Evolutionary conservation across 2,113 vertebrate genomes (phyloP).

Genomic region (Atlantisia rogersi): DNA sequence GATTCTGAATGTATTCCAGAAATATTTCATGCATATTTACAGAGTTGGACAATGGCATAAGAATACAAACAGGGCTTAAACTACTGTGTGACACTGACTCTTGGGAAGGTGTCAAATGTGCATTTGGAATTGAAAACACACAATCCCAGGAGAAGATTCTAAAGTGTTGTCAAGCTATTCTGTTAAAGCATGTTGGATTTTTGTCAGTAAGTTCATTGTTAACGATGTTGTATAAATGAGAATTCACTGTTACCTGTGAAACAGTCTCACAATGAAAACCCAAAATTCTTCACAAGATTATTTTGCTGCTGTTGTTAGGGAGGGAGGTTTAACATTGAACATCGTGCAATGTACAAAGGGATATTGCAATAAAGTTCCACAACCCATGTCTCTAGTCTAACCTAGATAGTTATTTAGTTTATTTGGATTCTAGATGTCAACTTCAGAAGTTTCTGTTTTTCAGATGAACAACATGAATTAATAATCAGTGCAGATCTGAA

Average conservation of each 20-base stretch:
- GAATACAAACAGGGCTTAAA: neutral
- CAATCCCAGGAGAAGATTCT: neutral
- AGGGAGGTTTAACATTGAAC: neutral
- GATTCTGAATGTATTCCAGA: neutral
- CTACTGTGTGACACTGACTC: neutral
- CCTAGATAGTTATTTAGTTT: neutral
- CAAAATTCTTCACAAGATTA: neutral
- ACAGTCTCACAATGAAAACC: neutral
- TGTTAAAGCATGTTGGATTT: neutral
- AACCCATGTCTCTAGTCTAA: neutral
- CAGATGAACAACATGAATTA: conserved; percentile 23
- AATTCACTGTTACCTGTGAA: neutral
- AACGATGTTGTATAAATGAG: neutral
- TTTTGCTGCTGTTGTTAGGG: neutral
- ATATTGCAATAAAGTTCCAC: neutral
- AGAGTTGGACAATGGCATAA: neutral
- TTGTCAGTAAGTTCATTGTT: neutral
- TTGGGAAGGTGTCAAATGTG: neutral
- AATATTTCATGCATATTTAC: neutral
- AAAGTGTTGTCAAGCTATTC: neutral
- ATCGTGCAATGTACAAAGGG: neutral
- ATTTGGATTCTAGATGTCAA: neutral
- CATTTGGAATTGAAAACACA: neutral
- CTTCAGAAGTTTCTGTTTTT: neutral
- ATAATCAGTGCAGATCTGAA: conserved; percentile 23